A percentile compares a stretch with the other conserved stretches of the same genome.
These are phyloP conservation scores for Sesia bembeciformis DNA, from an alignment of 2,888 invertebrate genomes.

Conservation along the genomic window DNA sequence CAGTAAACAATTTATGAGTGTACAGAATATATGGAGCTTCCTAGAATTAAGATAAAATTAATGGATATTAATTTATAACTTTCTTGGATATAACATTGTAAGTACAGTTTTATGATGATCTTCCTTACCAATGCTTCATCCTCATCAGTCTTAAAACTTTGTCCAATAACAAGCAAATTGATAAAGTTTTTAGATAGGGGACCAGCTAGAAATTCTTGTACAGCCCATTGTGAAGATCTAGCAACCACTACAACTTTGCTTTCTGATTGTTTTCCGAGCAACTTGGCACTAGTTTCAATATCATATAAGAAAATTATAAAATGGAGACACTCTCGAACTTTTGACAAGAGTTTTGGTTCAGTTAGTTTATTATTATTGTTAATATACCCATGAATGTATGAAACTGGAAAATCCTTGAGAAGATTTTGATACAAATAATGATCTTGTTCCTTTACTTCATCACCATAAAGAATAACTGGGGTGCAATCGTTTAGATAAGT, in stretches of 20 bases:
- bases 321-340: conserved; percentile 71
- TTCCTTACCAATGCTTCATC: conserved; percentile 54
- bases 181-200: conserved; percentile 77
- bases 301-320: conserved; percentile 81
- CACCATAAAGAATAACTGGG: conserved; percentile 80
- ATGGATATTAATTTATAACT: background rate
- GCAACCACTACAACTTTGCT: conserved; percentile 80
- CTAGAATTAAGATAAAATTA: conserved; percentile 33
- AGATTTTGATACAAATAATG: conserved; percentile 73
- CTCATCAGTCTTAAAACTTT: conserved; percentile 74
- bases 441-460: conserved; percentile 69
- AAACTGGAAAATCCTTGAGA: conserved; percentile 69
- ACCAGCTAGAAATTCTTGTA: conserved; percentile 80
- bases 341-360: conserved; percentile 54
- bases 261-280: conserved; percentile 76
- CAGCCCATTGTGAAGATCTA: conserved; percentile 82
- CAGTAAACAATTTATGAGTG: conserved; percentile 82
- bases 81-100: background rate
- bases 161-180: conserved; percentile 80
- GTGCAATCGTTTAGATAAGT: conserved; percentile 78
- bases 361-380: conserved; percentile 56
- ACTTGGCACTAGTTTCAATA: conserved; percentile 70
- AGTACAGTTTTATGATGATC: background rate
- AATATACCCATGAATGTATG: conserved; percentile 78
- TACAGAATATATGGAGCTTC: conserved; percentile 82